Conservation (phyloP, 2,797 vertebrate species). For the Esox masquinongy region DNA sequence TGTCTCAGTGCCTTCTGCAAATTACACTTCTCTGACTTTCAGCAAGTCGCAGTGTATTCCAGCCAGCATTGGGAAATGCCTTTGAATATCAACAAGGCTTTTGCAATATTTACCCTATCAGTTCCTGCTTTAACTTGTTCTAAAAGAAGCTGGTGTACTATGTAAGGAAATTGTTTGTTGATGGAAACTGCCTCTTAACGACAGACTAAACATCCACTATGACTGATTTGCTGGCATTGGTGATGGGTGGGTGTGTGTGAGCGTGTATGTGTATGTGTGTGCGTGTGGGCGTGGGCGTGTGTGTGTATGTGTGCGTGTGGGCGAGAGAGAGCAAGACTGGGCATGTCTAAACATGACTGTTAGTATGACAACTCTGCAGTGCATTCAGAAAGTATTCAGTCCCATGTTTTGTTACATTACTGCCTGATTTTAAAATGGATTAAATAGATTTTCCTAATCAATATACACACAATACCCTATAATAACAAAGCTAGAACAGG, state of each 20-base stretch:
- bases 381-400: no score
- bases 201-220: background rate
- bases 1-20: background rate
- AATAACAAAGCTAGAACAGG: no score
- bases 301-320: background rate
- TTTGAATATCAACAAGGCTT: background rate
- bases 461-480: no score
- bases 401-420: no score
- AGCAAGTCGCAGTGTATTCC: background rate
- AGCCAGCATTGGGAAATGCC: background rate
- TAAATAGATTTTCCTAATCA: no score
- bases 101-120: background rate
- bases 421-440: no score
- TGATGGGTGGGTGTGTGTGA: background rate
- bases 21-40: background rate
- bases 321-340: background rate
- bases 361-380: background rate
- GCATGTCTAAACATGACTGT: background rate
- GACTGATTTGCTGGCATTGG: background rate
- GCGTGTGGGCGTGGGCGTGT: background rate
- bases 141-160: background rate
- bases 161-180: background rate
- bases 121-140: background rate
- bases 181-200: background rate
- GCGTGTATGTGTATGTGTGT: background rate